Base-by-base conservation (phyloP, 2,888 invertebrate genomes). In the Dendrolimus houi region DNA sequence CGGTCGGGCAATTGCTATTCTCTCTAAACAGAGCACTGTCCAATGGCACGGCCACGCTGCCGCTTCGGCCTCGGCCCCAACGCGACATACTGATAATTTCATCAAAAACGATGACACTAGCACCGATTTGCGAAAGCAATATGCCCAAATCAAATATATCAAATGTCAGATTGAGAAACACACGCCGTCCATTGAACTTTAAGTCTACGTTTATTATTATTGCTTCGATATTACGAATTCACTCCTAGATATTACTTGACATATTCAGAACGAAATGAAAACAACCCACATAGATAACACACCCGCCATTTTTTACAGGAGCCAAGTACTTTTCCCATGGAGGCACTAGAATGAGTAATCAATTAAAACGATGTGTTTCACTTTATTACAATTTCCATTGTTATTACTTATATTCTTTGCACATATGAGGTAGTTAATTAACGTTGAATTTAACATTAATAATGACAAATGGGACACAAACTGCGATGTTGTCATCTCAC, bases 1-100 rank as follows among this genome's bases (percentile, higher is more conserved):
- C 97, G 57, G 96, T 94, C 9, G 97, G 97, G 72, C 95, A 95
- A 81, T 96, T 97, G 79, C 95, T 96, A 81, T 96, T 96, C 79
- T 96, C 93, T 74, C 93, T 92, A 77, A 93, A 92, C 60, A 93
- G 86, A 66, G 92, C 92, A 74, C 92, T 92, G 72, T 93, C 93
- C 84, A 93, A 83, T 69, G 93, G 93, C 73, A 92, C 91, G 67
- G 93, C 93, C 73, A 93, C 92, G 75, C 92, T 92, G 82, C 92
- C 88, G 70, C 87, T 85, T 75, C 91, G 85, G 77, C 88, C 92
- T 86, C 93, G 93, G 79, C 92, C 91, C 93, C 93, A 93, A 76
- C 93, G 93, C 73, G 93, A 92, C 93, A 93, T 93, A 68, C 76
- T 84, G 85, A 83, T 86, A 89, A 83, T 89, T 81, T 85, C 90